Base-by-base conservation (phyloP, 1,140 invertebrate genomes). In the Bombus soroeensis region DNA sequence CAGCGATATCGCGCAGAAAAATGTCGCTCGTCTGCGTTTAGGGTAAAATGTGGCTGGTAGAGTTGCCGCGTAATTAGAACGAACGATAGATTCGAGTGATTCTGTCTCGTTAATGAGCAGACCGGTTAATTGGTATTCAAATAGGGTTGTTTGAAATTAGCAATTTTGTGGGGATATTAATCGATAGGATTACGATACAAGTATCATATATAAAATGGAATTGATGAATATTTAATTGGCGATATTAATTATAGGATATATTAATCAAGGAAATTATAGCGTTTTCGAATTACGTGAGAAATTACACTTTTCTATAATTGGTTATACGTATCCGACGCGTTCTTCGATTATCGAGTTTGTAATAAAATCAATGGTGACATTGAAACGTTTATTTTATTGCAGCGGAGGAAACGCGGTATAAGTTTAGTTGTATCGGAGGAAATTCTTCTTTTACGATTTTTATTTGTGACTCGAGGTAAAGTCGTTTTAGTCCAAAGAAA, bases 81-180 rank as follows among this genome's bases (percentile, higher is more conserved):
- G 22, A 68, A 28, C 59, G n/a, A 34, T 53, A 22, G 62, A 28
- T 77, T 25, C 28, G 22, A 22, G 15, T 22, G 34, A 62, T 18
- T 62, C 18, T 53, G 47, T 22, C 6, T n/a, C n/a, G 41, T 39
- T 47, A 73, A 73, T 47, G 71, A 71, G 25, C 25, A 6, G 41
- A 32, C 9, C 41, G 12, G 15, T 8, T 73, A 62, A 78, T 64
- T 78, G 28, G 18, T 39, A 28, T 41, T 78, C 41, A 37, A 64
- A 41, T 32, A 64, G 41, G 28, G 32, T 22, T 13, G 28, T 6
- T 28, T 32, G 37, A 57, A 62, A 78, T 62, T 64, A 64, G 37
- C 43, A 76, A 76, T 78, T 62, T 78, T 18, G 34, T 39, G 4
- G 34, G 12, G 37, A 39, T 32, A 62, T 64, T 62, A 78, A 78